phyloP scores from a whole-genome alignment of 2,888 invertebrate species.

The Rhingia campestris region DNA sequence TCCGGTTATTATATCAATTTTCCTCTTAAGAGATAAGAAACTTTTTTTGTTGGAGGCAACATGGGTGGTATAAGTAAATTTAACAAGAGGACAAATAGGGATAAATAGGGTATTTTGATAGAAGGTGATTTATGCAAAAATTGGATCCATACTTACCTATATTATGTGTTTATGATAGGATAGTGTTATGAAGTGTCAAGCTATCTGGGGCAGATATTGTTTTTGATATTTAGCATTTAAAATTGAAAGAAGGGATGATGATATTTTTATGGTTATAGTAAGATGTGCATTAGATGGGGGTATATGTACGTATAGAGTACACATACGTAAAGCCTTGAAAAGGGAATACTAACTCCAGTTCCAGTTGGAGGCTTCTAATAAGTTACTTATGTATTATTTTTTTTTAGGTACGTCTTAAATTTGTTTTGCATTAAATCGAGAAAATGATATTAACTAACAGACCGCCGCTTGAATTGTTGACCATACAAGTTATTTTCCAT shows the following conservation, averaged over 20 bases:
- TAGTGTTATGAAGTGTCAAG: slow-evolving; percentile 2
- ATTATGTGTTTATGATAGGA: slow-evolving; percentile 40
- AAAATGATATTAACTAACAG: no score
- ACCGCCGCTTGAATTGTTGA: no score
- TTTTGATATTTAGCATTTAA: not conserved
- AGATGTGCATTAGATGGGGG: no score
- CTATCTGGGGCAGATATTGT: slow-evolving; percentile 33
- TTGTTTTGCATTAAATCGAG: no score
- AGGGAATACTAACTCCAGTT: no score
- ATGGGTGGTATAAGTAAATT: slow-evolving; percentile 1
- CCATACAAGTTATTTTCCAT: no score
- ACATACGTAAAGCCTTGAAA: no score
- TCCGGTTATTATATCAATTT: slow-evolving; percentile 60
- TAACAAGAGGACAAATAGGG: slow-evolving; percentile 19
- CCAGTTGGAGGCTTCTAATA: no score
- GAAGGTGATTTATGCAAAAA: not conserved
- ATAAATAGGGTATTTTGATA: not conserved
- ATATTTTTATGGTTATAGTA: no score
- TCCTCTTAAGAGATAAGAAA: slow-evolving; percentile 33
- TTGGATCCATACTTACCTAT: slow-evolving; percentile 3
- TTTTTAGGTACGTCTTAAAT: no score
- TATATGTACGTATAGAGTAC: no score
- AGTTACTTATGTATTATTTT: no score
- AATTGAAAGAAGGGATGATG: not conserved
- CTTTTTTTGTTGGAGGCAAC: slow-evolving; percentile 23